These are phyloP conservation scores for Napeogenes sylphis DNA, from an alignment of 2,888 invertebrate genomes.

Conservation along the genomic window DNA sequence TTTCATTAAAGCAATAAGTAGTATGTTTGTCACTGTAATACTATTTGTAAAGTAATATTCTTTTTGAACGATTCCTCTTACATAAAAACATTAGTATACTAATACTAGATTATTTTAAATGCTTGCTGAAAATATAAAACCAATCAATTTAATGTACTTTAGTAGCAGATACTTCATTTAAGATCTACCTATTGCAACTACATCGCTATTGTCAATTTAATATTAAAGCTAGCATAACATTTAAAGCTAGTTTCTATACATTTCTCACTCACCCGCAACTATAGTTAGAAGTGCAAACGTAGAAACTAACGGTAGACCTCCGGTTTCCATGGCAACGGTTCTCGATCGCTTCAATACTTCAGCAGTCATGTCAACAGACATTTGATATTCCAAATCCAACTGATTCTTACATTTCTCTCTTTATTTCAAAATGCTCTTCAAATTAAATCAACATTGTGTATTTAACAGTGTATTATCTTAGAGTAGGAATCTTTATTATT, in stretches of 20 bases:
- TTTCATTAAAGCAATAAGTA: neutral
- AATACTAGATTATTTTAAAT: no score
- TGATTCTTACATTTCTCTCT: conserved; percentile 45
- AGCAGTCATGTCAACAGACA: conserved; percentile 53
- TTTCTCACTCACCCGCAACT: conserved; percentile 59
- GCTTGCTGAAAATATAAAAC: no score
- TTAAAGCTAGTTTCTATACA: neutral
- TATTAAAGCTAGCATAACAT: no score
- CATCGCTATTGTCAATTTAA: no score
- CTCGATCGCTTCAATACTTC: conserved; percentile 51
- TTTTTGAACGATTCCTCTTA: no score
- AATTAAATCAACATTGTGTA: conserved; percentile 41
- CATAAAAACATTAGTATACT: no score
- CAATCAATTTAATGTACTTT: no score
- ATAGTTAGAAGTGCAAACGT: conserved; percentile 71
- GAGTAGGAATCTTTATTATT: conserved; percentile 39
- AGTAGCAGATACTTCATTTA: no score
- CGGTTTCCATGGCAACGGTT: conserved; percentile 64
- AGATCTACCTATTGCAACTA: no score
- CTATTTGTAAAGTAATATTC: neutral
- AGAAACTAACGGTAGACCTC: conserved; percentile 66
- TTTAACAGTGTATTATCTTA: conserved; percentile 35
- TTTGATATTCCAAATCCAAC: conserved; percentile 38
- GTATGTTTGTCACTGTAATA: neutral
- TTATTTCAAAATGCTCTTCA: conserved; percentile 41